Evolutionary conservation across 2,797 vertebrate genomes (phyloP), one percentile per base, ranked within the genome.

Genomic region (Leptodactylus fallax): DNA sequence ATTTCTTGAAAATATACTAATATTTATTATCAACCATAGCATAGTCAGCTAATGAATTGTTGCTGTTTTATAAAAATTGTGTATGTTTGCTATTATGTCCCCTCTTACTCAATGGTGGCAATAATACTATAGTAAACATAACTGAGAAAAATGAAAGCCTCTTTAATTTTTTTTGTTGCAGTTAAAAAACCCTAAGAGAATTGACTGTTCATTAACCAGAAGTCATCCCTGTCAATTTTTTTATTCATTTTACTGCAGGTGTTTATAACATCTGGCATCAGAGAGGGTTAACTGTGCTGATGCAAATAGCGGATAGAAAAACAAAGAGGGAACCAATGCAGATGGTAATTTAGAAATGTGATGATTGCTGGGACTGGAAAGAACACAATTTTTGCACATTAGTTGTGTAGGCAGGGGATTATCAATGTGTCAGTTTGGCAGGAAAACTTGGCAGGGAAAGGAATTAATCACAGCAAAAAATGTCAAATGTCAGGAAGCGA

Each of bases 351-450:
- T 89, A 83, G 85, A 89, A 89, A 89, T 89, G 88, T 79, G 88
- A 89, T 89, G 88, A 89, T 89, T 89, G 80, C 88, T 83, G 85
- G 88, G 80, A 83, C 85, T 89, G 88, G 88, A 89, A 89, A 72
- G 85, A 86, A 89, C 88, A 89, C 88, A 89, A 87, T 89, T 89
- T 89, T 87, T 87, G 88, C 88, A 89, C 88, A 89, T 89, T 89
- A 89, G 88, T 89, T 89, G 85, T 86, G 88, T 89, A 89, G 88
- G 88, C 88, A 89, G 85, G 88, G 88, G 88, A 89, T 89, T 89
- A 89, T 89, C 88, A 89, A 87, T 78, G 85, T 89, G 88, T 89
- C 88, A 89, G 51, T 89, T 89, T 89, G 79, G 85, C 72, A 89
- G 80, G 80, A 87, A 79, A 80, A 89, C 80, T 89, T 89, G 88